Evolutionary conservation across 2,888 invertebrate genomes (phyloP).

Genomic region (Pardosa pseudoannulata): DNA sequence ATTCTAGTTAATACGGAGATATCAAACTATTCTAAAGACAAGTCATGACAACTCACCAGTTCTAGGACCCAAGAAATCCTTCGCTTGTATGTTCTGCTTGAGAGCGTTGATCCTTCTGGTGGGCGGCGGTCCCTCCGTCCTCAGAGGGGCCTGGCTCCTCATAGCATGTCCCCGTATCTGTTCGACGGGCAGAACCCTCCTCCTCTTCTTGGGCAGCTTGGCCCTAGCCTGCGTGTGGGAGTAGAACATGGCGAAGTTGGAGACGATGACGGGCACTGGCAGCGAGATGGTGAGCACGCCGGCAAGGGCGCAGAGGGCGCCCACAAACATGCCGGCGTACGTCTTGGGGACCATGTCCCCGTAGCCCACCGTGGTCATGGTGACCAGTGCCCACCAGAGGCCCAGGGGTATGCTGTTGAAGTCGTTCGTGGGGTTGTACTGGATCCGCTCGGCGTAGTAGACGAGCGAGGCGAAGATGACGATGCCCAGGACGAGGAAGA

Average conservation of each 20-base stretch:
- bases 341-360: constrained; percentile 99
- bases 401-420: constrained; percentile 97
- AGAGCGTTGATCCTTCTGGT: constrained; percentile 85
- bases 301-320: constrained; percentile 98
- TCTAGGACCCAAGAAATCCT: constrained; percentile 72
- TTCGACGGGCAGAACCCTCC: constrained; percentile 92
- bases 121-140: constrained; percentile 70
- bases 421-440: constrained; percentile 90
- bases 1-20: too few relatives aligned
- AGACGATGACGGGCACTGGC: constrained; percentile 99
- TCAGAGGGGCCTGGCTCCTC: constrained; percentile 74
- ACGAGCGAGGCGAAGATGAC: constrained; percentile 96
- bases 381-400: constrained; percentile 97
- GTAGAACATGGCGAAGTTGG: constrained; percentile 99
- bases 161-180: constrained; percentile 82
- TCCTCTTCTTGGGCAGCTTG: constrained; percentile 93
- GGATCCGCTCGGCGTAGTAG: constrained; percentile 96
- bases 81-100: constrained; percentile 83
- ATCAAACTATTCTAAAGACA: too few relatives aligned
- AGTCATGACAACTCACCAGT: constrained; percentile 62
- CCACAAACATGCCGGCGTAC: constrained; percentile 99
- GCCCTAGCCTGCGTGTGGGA: constrained; percentile 99
- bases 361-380: constrained; percentile 99
- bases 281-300: constrained; percentile 99
- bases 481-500: constrained; percentile 99